Base-by-base conservation (phyloP, 1,140 invertebrate genomes). In the Aricia agestis region DNA sequence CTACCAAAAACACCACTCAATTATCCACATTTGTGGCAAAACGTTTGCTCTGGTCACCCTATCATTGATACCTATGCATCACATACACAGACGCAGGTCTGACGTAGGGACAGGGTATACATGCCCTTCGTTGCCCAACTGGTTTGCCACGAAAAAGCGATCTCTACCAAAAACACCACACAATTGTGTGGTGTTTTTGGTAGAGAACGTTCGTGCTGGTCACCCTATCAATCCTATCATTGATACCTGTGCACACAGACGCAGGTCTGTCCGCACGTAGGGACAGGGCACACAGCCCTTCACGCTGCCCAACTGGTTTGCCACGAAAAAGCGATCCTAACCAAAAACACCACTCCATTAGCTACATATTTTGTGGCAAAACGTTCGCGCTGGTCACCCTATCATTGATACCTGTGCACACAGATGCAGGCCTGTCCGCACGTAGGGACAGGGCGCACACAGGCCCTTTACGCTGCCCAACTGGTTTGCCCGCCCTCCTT, bases 341-440 rank as follows among this genome's bases (percentile, higher is more conserved):
- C 13, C 10, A 52, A 52, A 52, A 18, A 42, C 2, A 4, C 36
- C 41, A 67, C n/a, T 45, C 2, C 42, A 11, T 13, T n/a, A n/a
- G n/a, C n/a, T n/a, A 52, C 11, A 52, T n/a, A 10, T 7, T 25
- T 58, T 1, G 0, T 41, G 72, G 66, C 61, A 73, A 73, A 69
- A 36, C 65, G 36, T 45, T 13, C 7, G 4, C 18, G 5, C 52
- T 66, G 31, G 71, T 66, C 74, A 74, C 78, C 66, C 78, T 18
- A n/a, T n/a, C n/a, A n/a, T n/a, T 67, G 71, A 79, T 81, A 81
- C 79, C 79, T 81, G 79, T 81, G 74, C 79, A n/a, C 78, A 79
- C 78, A 81, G 76, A 72, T 59, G 31, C 11, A 52, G 17, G 13
- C 0, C 63, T 74, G 36, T 36, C 36, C 79, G 79, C 79, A 78